Conservation (phyloP, 2,113 vertebrate genomes). For the Silurus asotus region DNA sequence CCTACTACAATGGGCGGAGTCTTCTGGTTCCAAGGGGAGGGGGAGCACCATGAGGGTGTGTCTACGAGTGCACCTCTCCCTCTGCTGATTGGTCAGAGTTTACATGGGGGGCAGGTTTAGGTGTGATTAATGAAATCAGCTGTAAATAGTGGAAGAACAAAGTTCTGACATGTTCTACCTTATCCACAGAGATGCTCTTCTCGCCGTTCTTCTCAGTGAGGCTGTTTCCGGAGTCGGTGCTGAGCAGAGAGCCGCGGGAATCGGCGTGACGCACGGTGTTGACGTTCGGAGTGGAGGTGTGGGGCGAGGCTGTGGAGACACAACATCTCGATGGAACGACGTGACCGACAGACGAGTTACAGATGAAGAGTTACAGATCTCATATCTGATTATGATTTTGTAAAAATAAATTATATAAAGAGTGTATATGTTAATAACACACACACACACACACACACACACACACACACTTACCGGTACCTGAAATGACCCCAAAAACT, state of each 20-base stretch:
- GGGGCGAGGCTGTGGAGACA: conserved; percentile 81
- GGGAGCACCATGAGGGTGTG: conserved; percentile 82
- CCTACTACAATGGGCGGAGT: conserved; percentile 65
- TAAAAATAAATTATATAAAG: not conserved
- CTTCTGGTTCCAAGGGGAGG: conserved; percentile 71
- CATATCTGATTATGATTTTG: not conserved
- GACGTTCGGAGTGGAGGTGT: conserved; percentile 86
- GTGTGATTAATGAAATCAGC: not conserved
- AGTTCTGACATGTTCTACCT: conserved; percentile 72
- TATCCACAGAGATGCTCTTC: conserved; percentile 88
- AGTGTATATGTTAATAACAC: not conserved
- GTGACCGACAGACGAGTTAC: not conserved
- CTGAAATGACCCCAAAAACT: conserved; percentile 90
- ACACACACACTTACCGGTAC: conserved; percentile 78
- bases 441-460: not conserved
- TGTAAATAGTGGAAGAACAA: not conserved
- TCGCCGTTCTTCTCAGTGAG: conserved; percentile 86
- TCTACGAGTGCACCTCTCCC: conserved; percentile 82
- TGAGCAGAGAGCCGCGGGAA: conserved; percentile 92
- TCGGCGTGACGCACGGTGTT: conserved; percentile 85
- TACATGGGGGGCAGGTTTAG: conserved; percentile 34
- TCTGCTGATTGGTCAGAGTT: conserved; percentile 66
- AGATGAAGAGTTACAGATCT: not conserved
- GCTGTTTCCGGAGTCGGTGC: conserved; percentile 92
- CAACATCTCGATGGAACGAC: not conserved